Conservation (phyloP, 2,113 vertebrate species). For the Psammodynastes pulverulentus region DNA sequence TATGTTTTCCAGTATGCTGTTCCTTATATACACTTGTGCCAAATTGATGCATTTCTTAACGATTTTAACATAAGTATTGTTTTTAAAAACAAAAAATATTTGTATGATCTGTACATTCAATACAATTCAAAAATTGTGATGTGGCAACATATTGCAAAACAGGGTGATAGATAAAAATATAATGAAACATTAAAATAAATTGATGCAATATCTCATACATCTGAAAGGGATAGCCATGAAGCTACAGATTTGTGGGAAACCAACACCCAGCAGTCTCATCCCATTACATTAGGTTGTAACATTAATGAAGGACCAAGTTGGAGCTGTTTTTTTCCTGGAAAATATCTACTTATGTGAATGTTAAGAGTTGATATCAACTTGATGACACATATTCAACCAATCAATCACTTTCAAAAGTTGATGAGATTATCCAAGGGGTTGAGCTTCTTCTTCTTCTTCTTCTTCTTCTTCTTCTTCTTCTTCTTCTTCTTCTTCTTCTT, state of each 20-base stretch:
- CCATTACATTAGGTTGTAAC: neutral
- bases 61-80: neutral
- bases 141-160: neutral
- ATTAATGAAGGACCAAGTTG: neutral
- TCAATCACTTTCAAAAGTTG: neutral
- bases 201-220: neutral
- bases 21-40: neutral
- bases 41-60: conserved; percentile 6
- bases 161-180: neutral
- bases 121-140: neutral
- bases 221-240: neutral
- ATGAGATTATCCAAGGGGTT: neutral
- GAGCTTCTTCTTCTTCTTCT: neutral
- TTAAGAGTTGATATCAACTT: neutral
- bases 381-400: neutral
- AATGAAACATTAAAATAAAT: neutral
- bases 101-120: neutral
- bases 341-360: neutral
- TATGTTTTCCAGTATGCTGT: neutral
- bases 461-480: too few species aligned
- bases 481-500: too few species aligned
- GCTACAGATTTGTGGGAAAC: neutral
- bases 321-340: neutral
- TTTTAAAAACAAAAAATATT: neutral
- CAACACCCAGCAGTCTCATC: neutral